These are phyloP conservation scores for Gisinianus flammeolus DNA, from an alignment of 2,888 invertebrate genomes.

Conservation along the genomic window DNA sequence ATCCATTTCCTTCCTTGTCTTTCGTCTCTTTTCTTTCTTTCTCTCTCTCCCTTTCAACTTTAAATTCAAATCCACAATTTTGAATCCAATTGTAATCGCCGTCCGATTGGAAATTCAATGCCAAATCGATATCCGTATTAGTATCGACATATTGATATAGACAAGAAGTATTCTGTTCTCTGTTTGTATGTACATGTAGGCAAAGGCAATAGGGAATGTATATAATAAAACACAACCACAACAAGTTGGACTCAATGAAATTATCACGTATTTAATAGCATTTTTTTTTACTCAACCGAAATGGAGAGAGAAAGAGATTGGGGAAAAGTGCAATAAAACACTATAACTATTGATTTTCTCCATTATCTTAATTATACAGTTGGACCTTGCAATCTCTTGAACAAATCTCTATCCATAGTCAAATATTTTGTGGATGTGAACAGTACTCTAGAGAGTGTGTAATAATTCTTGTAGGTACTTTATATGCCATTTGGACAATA, in stretches of 20 bases:
- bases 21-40: background rate
- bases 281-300: background rate
- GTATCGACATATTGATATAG: constrained; percentile 8
- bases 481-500: background rate
- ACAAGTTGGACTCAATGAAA: background rate
- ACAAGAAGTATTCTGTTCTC: background rate
- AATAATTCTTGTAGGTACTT: background rate
- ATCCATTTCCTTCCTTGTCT: too few relatives aligned
- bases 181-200: background rate
- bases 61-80: background rate
- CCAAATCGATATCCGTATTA: background rate
- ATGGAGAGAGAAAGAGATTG: background rate
- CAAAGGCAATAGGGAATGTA: too few relatives aligned
- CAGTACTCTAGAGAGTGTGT: background rate
- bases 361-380: constrained; percentile 6
- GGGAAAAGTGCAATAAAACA: background rate
- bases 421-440: background rate
- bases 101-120: background rate
- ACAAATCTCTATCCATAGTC: too few relatives aligned
- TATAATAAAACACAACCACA: too few relatives aligned
- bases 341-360: constrained; percentile 9
- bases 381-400: too few relatives aligned
- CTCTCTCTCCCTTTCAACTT: background rate
- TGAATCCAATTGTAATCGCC: too few relatives aligned
- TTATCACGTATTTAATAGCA: constrained; percentile 8